These are phyloP conservation scores for Seira sanloemensis DNA, from an alignment of 2,888 invertebrate species.

Conservation along the genomic window DNA sequence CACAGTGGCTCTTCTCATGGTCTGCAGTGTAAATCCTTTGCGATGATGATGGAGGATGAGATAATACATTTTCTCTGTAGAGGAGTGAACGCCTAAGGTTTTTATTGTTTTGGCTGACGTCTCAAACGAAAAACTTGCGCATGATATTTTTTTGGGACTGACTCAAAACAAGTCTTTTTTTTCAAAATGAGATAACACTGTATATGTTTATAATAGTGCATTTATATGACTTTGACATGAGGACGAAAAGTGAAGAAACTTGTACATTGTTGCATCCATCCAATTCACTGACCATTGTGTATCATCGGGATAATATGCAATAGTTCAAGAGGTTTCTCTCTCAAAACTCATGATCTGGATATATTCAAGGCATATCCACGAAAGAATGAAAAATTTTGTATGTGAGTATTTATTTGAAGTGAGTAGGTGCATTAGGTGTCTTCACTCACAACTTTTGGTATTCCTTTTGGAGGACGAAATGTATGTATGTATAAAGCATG, in stretches of 20 bases:
- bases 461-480: not conserved
- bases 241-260: not conserved
- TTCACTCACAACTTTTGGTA: no score
- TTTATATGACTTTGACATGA: not conserved
- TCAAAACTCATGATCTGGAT: no score
- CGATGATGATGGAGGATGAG: conserved; percentile 1
- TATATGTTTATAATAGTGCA: not conserved
- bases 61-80: not conserved
- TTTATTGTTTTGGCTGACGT: not conserved
- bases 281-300: not conserved
- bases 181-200: no score
- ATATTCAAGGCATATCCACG: no score
- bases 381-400: not conserved
- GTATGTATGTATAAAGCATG: no score
- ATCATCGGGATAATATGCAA: no score
- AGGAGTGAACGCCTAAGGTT: conserved; percentile 5
- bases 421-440: not conserved
- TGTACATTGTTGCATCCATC: not conserved
- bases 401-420: not conserved
- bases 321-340: no score
- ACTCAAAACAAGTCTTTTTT: no score
- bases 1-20: not conserved
- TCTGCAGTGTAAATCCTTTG: not conserved
- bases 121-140: not conserved
- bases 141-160: no score